phyloP scores from a whole-genome alignment of 2,888 invertebrate species.

The Aphodius sticticus region DNA sequence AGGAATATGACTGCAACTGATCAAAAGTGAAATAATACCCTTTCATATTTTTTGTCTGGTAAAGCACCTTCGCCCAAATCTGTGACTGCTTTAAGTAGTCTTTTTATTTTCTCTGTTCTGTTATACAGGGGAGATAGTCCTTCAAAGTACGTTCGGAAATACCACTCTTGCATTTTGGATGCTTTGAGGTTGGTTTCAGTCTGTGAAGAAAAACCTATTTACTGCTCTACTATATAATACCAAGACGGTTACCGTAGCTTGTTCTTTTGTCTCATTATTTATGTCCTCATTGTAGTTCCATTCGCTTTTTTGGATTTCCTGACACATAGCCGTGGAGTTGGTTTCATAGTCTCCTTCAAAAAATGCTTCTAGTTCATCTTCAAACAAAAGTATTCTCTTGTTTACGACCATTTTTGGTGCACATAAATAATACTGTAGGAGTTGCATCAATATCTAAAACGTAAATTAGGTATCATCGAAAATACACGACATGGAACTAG shows the following conservation, averaged over 20 bases:
- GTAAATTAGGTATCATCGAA: background rate
- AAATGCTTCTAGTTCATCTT: background rate
- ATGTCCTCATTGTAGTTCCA: background rate
- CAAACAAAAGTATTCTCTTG: background rate
- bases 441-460: background rate
- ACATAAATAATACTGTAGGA: background rate
- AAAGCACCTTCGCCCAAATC: background rate
- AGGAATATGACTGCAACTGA: background rate
- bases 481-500: background rate
- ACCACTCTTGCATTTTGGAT: background rate
- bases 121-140: background rate
- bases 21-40: background rate
- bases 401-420: background rate
- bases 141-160: conserved; percentile 11
- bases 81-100: background rate
- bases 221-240: background rate
- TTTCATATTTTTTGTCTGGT: background rate
- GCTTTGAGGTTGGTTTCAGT: background rate
- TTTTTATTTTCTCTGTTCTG: background rate
- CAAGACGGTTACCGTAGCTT: background rate
- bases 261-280: background rate
- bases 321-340: background rate
- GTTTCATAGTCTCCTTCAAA: background rate
- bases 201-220: background rate
- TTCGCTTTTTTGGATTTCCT: background rate